Base-by-base conservation (phyloP, 2,113 vertebrate species). In the Plecturocebus donacophilus region DNA sequence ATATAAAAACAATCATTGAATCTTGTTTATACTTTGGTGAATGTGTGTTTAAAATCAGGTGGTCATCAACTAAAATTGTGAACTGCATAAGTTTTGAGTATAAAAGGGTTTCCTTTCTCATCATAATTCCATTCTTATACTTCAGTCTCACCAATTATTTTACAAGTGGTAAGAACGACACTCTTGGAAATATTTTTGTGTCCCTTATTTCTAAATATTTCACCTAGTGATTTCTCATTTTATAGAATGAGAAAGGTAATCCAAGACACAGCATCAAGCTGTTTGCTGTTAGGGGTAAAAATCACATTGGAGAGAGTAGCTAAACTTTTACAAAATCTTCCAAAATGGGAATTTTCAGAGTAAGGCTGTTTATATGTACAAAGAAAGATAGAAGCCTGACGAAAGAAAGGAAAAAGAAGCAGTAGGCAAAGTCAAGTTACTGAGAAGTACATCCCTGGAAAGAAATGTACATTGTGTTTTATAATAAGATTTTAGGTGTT, bases 161-260 rank as follows among this genome's bases (percentile, higher is more conserved):
- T 70, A 27, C 58, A 94, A 58, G 11, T 49, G 1, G 23, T 90
- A 12, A 95, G 23, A 75, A 54, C 30, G 49, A 23, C 30, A 95
- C 42, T 89, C 68, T 10, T 75, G 10, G 91, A 82, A 96, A 94
- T 6, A 19, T 66, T 75, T 90, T 70, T 76, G 75, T 89, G 61
- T 56, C 13, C 17, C 80, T 8, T 61, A 77, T 83, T 91, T 95
- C 79, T 94, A 54, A 95, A 83, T 16, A 82, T 94, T 87, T 84
- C 89, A 66, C 75, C 35, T 86, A 58, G 16, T 84, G 25, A 38
- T 64, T 80, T 95, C 82, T 80, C 56, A 95, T 91, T 90, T 87
- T 89, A 93, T 61, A 64, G 11, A 56, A 71, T 90, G 45, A 56
- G 32, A 95, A 91, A 90, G 20, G 0, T 49, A 94, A 89, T 86